Evolutionary conservation across 2,888 invertebrate species (phyloP), one percentile per base, ranked within the genome.

Genomic region (Aphrophora alni): DNA sequence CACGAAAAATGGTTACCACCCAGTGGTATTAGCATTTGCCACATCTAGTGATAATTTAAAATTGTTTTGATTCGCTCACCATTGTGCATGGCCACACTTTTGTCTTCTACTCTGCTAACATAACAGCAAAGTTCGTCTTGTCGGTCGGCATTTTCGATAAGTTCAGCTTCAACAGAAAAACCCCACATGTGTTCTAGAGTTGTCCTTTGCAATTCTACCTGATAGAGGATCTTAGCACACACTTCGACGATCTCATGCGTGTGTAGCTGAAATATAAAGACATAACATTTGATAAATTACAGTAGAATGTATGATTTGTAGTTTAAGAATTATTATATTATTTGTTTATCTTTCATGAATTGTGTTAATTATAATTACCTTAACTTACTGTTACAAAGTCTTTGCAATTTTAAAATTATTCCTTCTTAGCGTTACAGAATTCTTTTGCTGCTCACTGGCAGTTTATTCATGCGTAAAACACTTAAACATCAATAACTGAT

Each of bases 121-220:
- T 98, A 98, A 89, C 98, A 98, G 90, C 98, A 97, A 73, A 98
- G 93, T 88, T 98, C 98, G 89, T 98, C 98, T 88, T 98, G 98
- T 78, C 97, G 91, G 88, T 98, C 98, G 12, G 97, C 94, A 89
- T 98, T 98, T 89, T 98, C 98, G 83, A 98, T 97, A 81, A 98
- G 92, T 89, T 98, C 98, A 2, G 98, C 98, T 89, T 98, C 98
- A 77, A 98, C 98, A 84, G 97, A 97, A 90, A 98, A 97, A 85
- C 98, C 98, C 95, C 98, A 98, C 95, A 98, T 97, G 88, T 97
- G 96, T 86, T 98, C 97, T 86, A 97, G 91, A 12, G 96, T 95
- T 84, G 93, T 94, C 83, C 98, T 92, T 86, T 95, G 95, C 87
- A 98, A 91, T 88, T 98, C 98, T 85, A 98, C 97, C 92, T 98